Percentiles rank a stretch among this genome's conserved stretches.
phyloP scores from a whole-genome alignment of 2,113 vertebrate genomes.

The Oceanites oceanicus region DNA sequence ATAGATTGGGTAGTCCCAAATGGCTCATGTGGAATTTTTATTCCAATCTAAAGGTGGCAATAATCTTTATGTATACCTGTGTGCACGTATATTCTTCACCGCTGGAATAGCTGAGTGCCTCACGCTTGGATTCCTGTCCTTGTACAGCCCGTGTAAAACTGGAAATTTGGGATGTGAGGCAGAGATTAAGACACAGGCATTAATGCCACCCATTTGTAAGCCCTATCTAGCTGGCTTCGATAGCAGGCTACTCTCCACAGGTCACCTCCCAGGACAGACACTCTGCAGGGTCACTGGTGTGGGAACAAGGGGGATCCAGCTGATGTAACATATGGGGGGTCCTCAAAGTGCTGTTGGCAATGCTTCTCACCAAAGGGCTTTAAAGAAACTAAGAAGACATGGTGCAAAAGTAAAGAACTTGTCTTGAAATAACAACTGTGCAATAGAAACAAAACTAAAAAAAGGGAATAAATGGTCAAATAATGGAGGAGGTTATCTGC shows the following conservation, averaged over 20 bases:
- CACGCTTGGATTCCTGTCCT: background rate
- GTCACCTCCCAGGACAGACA: background rate
- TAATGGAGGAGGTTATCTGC: background rate
- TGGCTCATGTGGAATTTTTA: conserved; percentile 5
- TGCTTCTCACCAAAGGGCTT: background rate
- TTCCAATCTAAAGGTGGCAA: background rate
- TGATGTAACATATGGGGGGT: accelerated
- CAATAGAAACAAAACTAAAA: background rate
- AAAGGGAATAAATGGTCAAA: background rate
- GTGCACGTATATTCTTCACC: background rate
- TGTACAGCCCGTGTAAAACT: background rate
- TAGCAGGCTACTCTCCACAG: background rate
- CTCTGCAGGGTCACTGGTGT: background rate
- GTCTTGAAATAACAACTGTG: background rate
- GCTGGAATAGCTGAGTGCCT: background rate
- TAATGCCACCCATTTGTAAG: background rate
- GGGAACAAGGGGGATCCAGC: background rate
- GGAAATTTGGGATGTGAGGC: background rate
- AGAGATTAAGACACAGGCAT: background rate
- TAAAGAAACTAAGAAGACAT: background rate
- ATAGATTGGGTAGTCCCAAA: conserved; percentile 21
- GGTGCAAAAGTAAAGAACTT: background rate
- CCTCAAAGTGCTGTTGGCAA: background rate
- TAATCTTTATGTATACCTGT: background rate
- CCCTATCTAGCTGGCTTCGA: background rate